These are phyloP conservation scores for Crax fasciolata DNA, from an alignment of 2,797 vertebrate species.

Conservation along the genomic window DNA sequence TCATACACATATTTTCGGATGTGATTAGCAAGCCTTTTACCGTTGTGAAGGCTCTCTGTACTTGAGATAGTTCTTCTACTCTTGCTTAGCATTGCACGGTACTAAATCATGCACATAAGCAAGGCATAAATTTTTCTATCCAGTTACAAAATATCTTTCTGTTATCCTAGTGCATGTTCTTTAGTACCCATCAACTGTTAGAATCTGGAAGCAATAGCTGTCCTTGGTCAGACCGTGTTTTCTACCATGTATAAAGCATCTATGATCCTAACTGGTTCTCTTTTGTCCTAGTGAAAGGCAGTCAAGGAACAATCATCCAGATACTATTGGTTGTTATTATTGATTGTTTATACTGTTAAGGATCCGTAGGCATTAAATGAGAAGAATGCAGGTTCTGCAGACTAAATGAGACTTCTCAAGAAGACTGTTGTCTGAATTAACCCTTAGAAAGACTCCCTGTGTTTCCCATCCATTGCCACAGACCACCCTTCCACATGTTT, in stretches of 20 bases:
- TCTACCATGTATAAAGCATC: neutral
- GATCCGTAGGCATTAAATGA: neutral
- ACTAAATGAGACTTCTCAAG: neutral
- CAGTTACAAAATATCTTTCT: neutral
- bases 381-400: neutral
- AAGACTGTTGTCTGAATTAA: neutral
- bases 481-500: neutral
- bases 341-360: neutral
- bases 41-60: neutral
- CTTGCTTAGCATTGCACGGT: neutral
- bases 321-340: neutral
- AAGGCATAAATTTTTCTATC: neutral
- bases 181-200: constrained; percentile 22
- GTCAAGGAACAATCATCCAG: neutral
- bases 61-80: neutral
- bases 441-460: neutral
- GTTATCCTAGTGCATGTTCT: neutral
- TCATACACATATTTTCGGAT: neutral
- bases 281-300: neutral
- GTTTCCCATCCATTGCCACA: neutral
- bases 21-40: neutral
- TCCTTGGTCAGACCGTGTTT: neutral
- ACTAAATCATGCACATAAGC: rapidly evolving
- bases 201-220: neutral
- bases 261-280: neutral